A percentile compares a stretch with the other conserved stretches of the same genome.
Evolutionary conservation across 2,113 vertebrate species (phyloP).

Genomic region (Upupa epops): DNA sequence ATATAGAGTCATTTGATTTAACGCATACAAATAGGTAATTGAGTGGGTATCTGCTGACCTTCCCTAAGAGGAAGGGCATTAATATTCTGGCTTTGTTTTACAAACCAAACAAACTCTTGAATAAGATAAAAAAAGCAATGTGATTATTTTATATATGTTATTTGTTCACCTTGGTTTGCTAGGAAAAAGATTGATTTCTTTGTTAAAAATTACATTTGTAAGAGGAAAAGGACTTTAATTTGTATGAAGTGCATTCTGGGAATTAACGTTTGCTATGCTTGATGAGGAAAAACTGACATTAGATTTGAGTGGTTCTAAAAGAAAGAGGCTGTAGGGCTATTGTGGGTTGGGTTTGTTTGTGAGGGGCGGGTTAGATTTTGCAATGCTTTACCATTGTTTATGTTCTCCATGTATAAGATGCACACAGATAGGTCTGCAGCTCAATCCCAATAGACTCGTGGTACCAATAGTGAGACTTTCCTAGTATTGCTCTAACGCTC

Average conservation of each 20-base stretch:
- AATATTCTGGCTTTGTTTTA: slow-evolving; percentile 49
- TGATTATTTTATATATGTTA: slow-evolving; percentile 25
- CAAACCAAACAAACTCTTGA: slow-evolving; percentile 62
- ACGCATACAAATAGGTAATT: slow-evolving; percentile 50
- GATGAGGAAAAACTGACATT: background rate
- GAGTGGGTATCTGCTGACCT: slow-evolving; percentile 63
- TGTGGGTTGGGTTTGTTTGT: background rate
- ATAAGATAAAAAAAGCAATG: slow-evolving; percentile 26
- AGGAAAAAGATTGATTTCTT: slow-evolving; percentile 1
- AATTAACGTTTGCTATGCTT: slow-evolving; percentile 8
- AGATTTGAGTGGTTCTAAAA: background rate
- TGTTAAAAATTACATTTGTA: slow-evolving; percentile 22
- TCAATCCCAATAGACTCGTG: background rate
- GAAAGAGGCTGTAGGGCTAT: background rate
- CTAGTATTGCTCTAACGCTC: background rate
- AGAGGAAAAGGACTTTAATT: slow-evolving; percentile 31
- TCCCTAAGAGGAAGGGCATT: slow-evolving; percentile 66
- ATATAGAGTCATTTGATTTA: slow-evolving; percentile 67
- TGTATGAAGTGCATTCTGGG: slow-evolving; percentile 23
- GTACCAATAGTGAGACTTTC: background rate
- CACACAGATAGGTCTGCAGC: background rate
- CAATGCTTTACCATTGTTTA: background rate
- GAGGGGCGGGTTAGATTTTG: background rate
- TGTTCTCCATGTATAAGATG: accelerated
- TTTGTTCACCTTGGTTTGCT: slow-evolving; percentile 37